Evolutionary conservation across 1,140 invertebrate species (phyloP), one percentile per base, ranked within the genome.

Genomic region (Chelonus insularis): DNA sequence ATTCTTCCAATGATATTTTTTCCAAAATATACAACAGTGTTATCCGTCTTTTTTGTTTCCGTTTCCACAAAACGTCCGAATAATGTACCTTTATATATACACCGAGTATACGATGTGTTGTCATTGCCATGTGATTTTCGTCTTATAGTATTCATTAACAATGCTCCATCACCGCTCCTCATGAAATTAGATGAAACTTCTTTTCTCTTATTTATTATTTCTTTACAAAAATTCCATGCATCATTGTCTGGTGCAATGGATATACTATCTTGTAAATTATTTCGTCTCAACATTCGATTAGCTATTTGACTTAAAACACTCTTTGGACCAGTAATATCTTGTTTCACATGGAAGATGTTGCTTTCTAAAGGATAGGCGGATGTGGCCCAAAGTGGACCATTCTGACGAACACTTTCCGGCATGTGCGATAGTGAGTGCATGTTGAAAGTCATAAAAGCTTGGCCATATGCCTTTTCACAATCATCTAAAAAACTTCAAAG

Each of bases 281-380:
- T 60, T 37, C 23, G 34, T 8, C 32, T 29, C 20, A 60, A 32
- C 29, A 11, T 23, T 41, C 50, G 14, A 9, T 23, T 41, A 23
- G 36, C 47, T 11, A 60, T 52, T 60, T 60, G 58, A 21, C 50
- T 29, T 2, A 12, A 34, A 16, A 52, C 48, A 1, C 48, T 48
- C 16, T 60, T 60, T 4, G 58, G 34, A 23, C 47, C 48, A 39
- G 32, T 60, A 8, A 60, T 32, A 12, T 37, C 32, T 52, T 52
- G 29, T 60, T 60, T 60, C 12, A 60, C 25, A 12, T 51, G 25
- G 6, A 25, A 41, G 21, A 51, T 60, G 9, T 25, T 32, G 16
- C 37, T 60, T 60, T 70, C 68, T 57, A 70, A 70, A 52, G 60
- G 47, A 61, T 66, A 68, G 20, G 65, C 62, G 1, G 62, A 62